A percentile compares a stretch with the other conserved stretches of the same genome.
These are phyloP conservation scores for Phrynocephalus guinanensis DNA, from an alignment of 2,797 vertebrate species.

Conservation along the genomic window DNA sequence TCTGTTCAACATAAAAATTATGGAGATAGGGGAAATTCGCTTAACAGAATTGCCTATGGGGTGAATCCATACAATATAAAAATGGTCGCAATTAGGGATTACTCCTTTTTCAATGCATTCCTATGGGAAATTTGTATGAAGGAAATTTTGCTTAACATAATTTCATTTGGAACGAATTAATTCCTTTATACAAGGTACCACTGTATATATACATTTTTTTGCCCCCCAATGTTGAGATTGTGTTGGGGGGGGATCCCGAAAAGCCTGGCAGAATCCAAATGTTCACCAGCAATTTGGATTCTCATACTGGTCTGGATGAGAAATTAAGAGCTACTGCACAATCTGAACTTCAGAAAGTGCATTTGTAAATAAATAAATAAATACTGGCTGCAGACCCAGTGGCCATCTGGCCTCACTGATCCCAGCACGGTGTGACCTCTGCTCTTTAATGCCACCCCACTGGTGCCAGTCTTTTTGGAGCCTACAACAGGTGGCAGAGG, in stretches of 20 bases:
- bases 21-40: too few species aligned
- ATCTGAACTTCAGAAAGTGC: not conserved
- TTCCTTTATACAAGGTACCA: too few species aligned
- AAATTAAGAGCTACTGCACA: not conserved
- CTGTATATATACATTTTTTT: too few species aligned
- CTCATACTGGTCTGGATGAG: not conserved
- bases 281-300: not conserved
- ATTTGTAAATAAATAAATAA: not conserved
- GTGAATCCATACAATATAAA: too few species aligned
- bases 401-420: not conserved
- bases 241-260: fast-evolving
- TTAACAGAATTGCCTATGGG: too few species aligned
- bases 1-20: too few species aligned
- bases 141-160: too few species aligned
- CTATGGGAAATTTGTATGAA: too few species aligned
- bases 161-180: too few species aligned
- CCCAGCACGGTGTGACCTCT: not conserved
- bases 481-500: slow-evolving; percentile 30
- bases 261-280: not conserved
- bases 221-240: fast-evolving
- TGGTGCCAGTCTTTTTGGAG: not conserved
- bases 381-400: not conserved
- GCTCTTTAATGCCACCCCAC: not conserved
- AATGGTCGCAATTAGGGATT: too few species aligned
- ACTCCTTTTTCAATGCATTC: too few species aligned